phyloP scores from a whole-genome alignment of 2,113 vertebrate species.

The Motacilla tschutschensis region DNA sequence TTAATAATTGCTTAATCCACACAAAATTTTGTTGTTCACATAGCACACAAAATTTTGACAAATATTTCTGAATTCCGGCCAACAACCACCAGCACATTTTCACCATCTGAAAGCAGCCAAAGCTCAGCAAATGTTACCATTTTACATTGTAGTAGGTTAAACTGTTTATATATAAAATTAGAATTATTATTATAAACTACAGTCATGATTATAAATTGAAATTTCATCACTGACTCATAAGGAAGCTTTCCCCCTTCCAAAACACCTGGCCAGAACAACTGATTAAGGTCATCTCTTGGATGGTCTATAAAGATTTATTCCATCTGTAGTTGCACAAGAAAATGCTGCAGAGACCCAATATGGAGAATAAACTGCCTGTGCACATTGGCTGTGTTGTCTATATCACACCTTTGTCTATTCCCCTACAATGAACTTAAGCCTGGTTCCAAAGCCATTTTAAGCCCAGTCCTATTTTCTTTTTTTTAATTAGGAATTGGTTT shows the following conservation, averaged over 20 bases:
- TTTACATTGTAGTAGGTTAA: conserved; percentile 37
- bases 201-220: conserved; percentile 1
- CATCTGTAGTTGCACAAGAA: background rate
- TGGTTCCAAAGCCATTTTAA: background rate
- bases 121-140: conserved; percentile 50
- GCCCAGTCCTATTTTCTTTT: background rate
- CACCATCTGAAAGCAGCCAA: conserved; percentile 54
- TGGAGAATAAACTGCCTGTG: background rate
- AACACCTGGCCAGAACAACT: background rate
- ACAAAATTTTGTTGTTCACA: conserved; percentile 52
- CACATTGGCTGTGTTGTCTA: rapidly evolving
- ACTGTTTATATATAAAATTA: conserved; percentile 51
- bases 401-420: background rate
- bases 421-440: background rate
- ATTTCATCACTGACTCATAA: background rate
- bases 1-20: conserved; percentile 61
- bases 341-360: background rate
- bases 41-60: conserved; percentile 35
- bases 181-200: conserved; percentile 55
- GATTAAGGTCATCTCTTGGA: background rate
- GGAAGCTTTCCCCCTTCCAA: background rate
- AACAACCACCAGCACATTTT: conserved; percentile 59
- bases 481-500: background rate
- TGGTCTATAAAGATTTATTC: background rate
- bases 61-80: conserved; percentile 46